These are phyloP conservation scores for Eudemis profundana DNA, from an alignment of 2,888 invertebrate species.

Conservation along the genomic window DNA sequence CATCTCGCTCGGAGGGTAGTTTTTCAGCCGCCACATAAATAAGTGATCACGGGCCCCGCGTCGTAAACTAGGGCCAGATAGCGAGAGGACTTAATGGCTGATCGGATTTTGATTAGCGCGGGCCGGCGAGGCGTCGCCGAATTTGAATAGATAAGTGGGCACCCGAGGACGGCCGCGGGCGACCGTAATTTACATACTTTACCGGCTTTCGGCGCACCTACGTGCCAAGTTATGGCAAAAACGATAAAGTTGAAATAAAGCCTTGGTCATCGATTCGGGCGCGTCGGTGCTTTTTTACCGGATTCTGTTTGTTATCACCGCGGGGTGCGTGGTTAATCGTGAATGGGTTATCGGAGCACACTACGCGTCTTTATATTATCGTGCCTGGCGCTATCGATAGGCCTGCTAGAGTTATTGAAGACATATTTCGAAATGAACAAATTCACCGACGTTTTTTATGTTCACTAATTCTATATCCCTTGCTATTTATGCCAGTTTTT, in stretches of 20 bases:
- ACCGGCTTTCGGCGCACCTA: slow-evolving; percentile 81
- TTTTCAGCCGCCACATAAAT: slow-evolving; percentile 83
- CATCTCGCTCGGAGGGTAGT: slow-evolving; percentile 74
- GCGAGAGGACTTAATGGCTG: slow-evolving; percentile 85
- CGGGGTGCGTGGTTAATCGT: slow-evolving; percentile 50
- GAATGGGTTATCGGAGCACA: slow-evolving; percentile 5
- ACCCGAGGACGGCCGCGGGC: slow-evolving; percentile 81
- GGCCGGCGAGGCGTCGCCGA: slow-evolving; percentile 82
- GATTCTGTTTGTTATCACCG: slow-evolving; percentile 76
- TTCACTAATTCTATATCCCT: too few species aligned
- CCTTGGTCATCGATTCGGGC: slow-evolving; percentile 79
- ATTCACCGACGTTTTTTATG: too few species aligned
- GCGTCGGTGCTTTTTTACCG: slow-evolving; percentile 74
- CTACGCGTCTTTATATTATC: slow-evolving; percentile 19
- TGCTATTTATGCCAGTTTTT: too few species aligned
- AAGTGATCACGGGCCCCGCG: slow-evolving; percentile 76
- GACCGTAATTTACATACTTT: slow-evolving; percentile 85
- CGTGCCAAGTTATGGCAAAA: slow-evolving; percentile 82
- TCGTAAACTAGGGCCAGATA: slow-evolving; percentile 85
- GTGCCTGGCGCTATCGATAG: slow-evolving; percentile 3
- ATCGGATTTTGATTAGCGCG: slow-evolving; percentile 85
- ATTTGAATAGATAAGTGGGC: slow-evolving; percentile 86
- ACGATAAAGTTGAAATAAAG: slow-evolving; percentile 84
- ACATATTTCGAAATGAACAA: not conserved
- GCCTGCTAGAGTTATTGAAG: slow-evolving; percentile 2